Evolutionary conservation across 2,888 invertebrate species (phyloP), one percentile per base, ranked within the genome.

Genomic region (Eueremaeus valkanovi): DNA sequence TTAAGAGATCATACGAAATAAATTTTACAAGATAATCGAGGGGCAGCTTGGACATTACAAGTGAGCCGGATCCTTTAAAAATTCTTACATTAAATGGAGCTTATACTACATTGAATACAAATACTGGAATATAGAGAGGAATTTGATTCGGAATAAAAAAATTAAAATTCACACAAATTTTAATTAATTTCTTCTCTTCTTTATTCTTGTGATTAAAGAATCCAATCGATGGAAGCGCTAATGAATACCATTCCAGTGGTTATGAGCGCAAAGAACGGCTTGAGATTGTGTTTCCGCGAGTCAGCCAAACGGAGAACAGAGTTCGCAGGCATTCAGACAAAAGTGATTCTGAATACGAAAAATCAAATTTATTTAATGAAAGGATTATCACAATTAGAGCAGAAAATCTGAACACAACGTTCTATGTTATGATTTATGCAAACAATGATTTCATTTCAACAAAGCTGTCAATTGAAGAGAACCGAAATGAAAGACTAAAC

Each of bases 391-490:
- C 66, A 66, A 66, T 66, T 31, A 66, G 66, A 66, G 66, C 66
- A 21, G 66, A 66, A 66, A 40, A 36, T n/a, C 3, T 36, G 16
- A 76, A 73, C 29, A 33, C 21, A 55, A 73, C 76, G 0, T 73
- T 66, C 29, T 76, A 76, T 51, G 61, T 76, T 3, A 29, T 73
- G n/a, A 42, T 76, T 36, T 18, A 33, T 29, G 24, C 72, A 6
- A 76, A 76, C 51, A 63, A 76, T 49, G 51, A 68, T 13, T 55
- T 76, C n/a, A 18, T 21, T 24, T 36, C 58, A 51, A 33, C 55
- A 45, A 68, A 72, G 2, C 6, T 73, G 21, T 40, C 42, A 27
- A 5, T 68, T 9, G 68, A 73, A 33, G 58, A 29, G 18, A 29
- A n/a, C n/a, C n/a, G n/a, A n/a, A n/a, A n/a, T n/a, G n/a, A n/a